Evolutionary conservation across 2,113 vertebrate genomes (phyloP), one percentile per base, ranked within the genome.

Genomic region (Zosterops japonicus): DNA sequence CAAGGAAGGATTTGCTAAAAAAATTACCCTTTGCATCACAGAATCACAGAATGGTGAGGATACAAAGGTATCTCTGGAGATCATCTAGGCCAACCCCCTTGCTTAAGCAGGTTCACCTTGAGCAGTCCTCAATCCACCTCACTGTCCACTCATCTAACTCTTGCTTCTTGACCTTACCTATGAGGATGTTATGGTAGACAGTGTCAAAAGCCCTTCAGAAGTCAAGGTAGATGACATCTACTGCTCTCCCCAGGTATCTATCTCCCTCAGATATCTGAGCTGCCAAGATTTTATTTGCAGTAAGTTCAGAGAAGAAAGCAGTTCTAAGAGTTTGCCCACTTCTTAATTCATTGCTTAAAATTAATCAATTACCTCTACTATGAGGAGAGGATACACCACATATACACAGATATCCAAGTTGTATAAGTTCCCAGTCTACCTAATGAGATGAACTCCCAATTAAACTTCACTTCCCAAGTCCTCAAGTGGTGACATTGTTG

Each of bases 161-260:
- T 19, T 0, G 0, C 9, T 56, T 31, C 25, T 29, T 35, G 65
- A 49, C 35, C 3, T 56, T 12, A 22, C 17, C 24, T 9, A 14
- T 2, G 14, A 56, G 42, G 35, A 49, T 31, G 9, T 35, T 8
- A 31, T 18, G 35, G 75, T 20, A 64, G 11, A 47, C 29, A 21
- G 27, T 9, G 18, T 20, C 36, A 52, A 89, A 72, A 44, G 12
- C 36, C 36, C 69, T 44, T 24, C 52, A 74, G 33, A 74, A 36
- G 14, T 20, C 52, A 52, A 74, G 19, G 12, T 3, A 46, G 44
- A 33, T 1, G 4, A 31, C 19, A 67, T 12, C 44, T 24, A n/a
- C 52, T 46, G 12, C 39, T 82, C 39, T 60, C 27, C 60, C 22
- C 50, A 64, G 67, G 11, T 42, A 57, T 22, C 21, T 2, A 23